These are phyloP conservation scores for Paralichthys olivaceus DNA, from an alignment of 2,113 vertebrate species.

Conservation along the genomic window DNA sequence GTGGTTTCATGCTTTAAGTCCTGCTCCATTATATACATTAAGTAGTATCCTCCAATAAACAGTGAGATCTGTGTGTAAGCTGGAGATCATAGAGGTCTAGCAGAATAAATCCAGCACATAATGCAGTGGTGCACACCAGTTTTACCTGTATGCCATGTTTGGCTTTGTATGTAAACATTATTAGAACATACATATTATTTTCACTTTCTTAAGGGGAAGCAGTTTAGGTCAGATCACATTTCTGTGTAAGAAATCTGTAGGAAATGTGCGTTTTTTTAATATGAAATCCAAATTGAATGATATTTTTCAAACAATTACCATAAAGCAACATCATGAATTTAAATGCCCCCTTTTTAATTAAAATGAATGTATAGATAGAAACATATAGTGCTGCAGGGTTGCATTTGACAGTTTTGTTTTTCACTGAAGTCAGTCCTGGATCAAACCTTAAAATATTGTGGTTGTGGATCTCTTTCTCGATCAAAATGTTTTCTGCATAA, in stretches of 20 bases:
- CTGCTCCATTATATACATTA: conserved; percentile 11
- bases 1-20: conserved; percentile 45
- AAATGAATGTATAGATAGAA: not conserved
- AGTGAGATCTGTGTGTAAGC: conserved; percentile 3
- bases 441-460: not conserved
- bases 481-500: not conserved
- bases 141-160: too few species aligned
- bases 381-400: not conserved
- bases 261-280: not conserved
- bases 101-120: conserved; percentile 32
- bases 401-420: not conserved
- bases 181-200: too few species aligned
- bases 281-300: too few species aligned
- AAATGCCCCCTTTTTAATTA: not conserved
- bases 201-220: too few species aligned
- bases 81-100: conserved; percentile 27
- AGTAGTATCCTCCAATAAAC: not conserved
- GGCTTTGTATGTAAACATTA: too few species aligned
- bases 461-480: not conserved
- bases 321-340: not conserved
- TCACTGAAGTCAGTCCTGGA: not conserved
- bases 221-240: not conserved
- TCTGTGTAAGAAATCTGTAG: not conserved
- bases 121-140: conserved; percentile 6
- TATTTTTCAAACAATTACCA: not conserved